Evolutionary conservation across 2,113 vertebrate genomes (phyloP), one percentile per base, ranked within the genome.

Genomic region (Alethe castanea): DNA sequence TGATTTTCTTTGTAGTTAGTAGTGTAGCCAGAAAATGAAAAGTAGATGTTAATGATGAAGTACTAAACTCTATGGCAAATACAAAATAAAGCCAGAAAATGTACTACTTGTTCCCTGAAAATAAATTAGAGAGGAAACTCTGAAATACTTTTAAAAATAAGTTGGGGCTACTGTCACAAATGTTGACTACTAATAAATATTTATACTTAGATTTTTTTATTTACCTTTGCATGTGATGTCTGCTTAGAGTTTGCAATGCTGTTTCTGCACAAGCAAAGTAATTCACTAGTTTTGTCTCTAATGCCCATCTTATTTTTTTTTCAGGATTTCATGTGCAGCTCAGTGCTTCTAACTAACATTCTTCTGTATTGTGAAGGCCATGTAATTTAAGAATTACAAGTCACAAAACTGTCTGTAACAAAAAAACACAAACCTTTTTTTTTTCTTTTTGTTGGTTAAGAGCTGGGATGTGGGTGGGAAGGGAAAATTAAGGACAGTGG

Each of bases 341-440:
- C 16, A 18, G 35, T 70, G 38, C 28, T 84, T 86, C 18, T 35
- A 89, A 60, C 12, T 36, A n/a, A n/a, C 4, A 15, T 45, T 36
- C 14, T 61, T 4, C 25, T 83, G 18, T 47, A 80, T 28, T 40
- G 8, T 31, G 69, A 38, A 65, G n/a, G 4, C 17, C 1, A 0
- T 17, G 6, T 35, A 89, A 10, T 50, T 89, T 66, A 53, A 81
- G 36, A 65, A 57, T 59, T 70, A 3, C 1, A 61, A 53, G 11
- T 26, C 14, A 50, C 5, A 54, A 82, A 78, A 33, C 0, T 18
- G 52, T 65, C 31, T 45, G 15, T 74, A 44, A 42, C 35, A 12
- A 65, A 60, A 57, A 35, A 0, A 35, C 35, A 35, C 35, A 35
- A 48, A 40, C 2, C 0, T 22, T 8, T 54, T 16, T 38, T 42